phyloP scores from a whole-genome alignment of 35 echinoderm and acorn worm genomes.

The Ophiothrix spiculata region DNA sequence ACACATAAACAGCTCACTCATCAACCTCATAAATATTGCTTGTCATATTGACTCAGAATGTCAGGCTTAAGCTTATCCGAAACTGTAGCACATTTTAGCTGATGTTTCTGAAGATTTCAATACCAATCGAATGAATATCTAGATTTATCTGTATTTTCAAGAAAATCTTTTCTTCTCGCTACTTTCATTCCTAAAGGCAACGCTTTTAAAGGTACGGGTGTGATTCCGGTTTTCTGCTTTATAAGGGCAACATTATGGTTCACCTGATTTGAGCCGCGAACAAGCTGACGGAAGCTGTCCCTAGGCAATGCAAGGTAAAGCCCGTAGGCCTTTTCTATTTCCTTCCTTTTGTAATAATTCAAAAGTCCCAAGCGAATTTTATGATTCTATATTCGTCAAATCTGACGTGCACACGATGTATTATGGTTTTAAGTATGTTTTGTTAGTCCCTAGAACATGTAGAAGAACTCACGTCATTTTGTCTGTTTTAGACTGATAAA shows the following conservation, averaged over 20 bases:
- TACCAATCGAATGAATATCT: no score
- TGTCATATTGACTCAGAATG: no score
- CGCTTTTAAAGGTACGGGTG: neutral
- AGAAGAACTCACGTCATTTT: conserved; percentile 3
- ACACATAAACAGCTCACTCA: no score
- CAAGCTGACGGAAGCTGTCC: neutral
- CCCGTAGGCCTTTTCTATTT: neutral
- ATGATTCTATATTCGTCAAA: conserved; percentile 4
- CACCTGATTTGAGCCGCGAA: neutral
- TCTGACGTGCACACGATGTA: neutral
- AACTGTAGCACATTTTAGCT: no score
- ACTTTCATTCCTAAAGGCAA: neutral
- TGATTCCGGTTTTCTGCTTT: neutral
- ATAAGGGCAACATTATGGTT: conserved; percentile 1
- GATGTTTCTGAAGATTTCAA: no score
- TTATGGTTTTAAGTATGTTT: neutral
- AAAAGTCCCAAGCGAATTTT: neutral
- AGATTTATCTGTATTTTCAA: no score
- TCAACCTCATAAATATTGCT: no score
- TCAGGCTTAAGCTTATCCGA: no score
- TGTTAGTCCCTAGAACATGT: neutral
- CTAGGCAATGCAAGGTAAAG: neutral
- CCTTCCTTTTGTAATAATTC: conserved; percentile 13
- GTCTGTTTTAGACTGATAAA: neutral
- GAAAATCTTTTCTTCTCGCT: no score